Evolutionary conservation across 2,113 vertebrate species (phyloP), one percentile per base, ranked within the genome.

Genomic region (Gasterosteus nipponicus): DNA sequence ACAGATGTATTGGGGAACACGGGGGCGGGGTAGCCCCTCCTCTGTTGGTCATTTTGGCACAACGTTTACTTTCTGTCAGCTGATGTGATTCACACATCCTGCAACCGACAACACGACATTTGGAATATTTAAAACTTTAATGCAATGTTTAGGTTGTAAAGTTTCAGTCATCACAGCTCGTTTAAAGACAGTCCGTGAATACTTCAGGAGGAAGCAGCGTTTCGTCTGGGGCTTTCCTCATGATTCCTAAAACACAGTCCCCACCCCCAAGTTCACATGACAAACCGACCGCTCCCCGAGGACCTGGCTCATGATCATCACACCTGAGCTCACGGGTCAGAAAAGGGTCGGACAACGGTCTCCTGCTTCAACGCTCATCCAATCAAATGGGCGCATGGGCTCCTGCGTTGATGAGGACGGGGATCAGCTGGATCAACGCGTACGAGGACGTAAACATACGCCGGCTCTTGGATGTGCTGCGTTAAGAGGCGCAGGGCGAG

Each of bases 401-500:
- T 39, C 81, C 10, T 58, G 12, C 46, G 65, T 26, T 18, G 26
- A 44, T 1, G 2, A 49, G 14, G 7, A 39, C 26, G 4, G 81
- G 75, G 79, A 70, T 49, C 53, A 1, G 63, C 69, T 78, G 74
- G 68, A 80, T 42, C 78, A 85, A 82, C 78, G 65, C 12, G 49
- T 29, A 41, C 62, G 29, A 69, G 69, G 74, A 81, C 73, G 42
- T 14, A 73, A 78, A 82, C 73, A 39, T 73, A 5, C 62, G 57
- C 67, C 2, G 65, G 22, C 59, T 73, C 77, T 74, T 47, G 22
- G 78, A 76, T 53, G 74, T 46, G 79, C 84, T 89, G 83, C 83
- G 87, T 87, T 81, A 75, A 90, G 7, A 51, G 47, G 41, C 76
- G 76, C 49, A 22, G 61, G 47, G 74, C 57, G 19, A 82, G 76